Base-by-base conservation (phyloP, 2,888 invertebrate species). In the Lordiphosa andalusiaca region DNA sequence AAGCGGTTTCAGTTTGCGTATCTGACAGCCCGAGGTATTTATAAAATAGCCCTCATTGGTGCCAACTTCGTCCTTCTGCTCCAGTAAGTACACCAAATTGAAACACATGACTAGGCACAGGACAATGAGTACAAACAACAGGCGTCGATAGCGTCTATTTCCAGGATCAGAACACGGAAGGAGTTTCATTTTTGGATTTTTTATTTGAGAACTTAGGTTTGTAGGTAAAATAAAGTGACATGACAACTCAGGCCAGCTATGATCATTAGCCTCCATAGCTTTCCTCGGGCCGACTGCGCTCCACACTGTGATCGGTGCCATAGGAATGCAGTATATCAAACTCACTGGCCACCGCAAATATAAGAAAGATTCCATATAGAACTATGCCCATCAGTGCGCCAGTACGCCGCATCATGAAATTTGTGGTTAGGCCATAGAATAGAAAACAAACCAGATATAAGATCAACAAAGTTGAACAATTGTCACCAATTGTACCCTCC, bases 21-120 rank as follows among this genome's bases (percentile, higher is more conserved):
- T 38, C 1, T 38, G 62, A 6, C 74, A 74, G 1, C 71, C 71
- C 1, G 64, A 40, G 5, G 58, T 73, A 6, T 77, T 62, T 4
- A 76, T 61, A 23, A 77, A 61, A 10, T 63, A 71, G 4, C 62
- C 59, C 6, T 38, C 21, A 6, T 10, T 4, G 2, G 39, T n/a
- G 0, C 9, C 12, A 23, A 30, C 23, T 4, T 30, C 23, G 1
- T 42, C 12, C 25, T 3, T 7, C 12, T 12, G 12, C 12, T 30
- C 13, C 42, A 9, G 5, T 7, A 25, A 3, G 21, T 12, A 25
- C 23, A 23, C 30, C 42, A 42, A 1, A 9, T 30, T 23, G 5
- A 60, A 59, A 41, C 47, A 60, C 3, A 59, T 9, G 21, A 59
- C 16, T 2, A 52, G 46, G 12, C 42, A 42, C n/a, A 13, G 4